Base-by-base conservation (phyloP, 2,113 vertebrate species). In the Coregonus clupeaformis region DNA sequence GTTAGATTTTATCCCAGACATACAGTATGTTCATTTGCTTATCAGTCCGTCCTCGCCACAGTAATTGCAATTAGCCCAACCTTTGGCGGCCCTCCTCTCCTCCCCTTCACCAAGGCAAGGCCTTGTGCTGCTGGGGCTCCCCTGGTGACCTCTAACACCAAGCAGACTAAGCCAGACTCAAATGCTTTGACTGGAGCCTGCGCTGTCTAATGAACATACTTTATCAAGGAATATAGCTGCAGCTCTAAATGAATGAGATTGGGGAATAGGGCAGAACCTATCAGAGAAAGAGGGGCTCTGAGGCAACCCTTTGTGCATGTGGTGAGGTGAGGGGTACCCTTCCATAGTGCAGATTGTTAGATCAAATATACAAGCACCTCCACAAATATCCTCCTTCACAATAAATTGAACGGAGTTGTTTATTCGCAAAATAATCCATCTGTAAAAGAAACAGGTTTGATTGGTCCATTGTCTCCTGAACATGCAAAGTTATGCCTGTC, bases 401-500 rank as follows among this genome's bases (percentile, higher is more conserved):
- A 49, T 4, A 16, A 16, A 18, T 42, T 9, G 2, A 1, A 14
- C 14, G 9, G 12, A 18, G 3, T 49, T 49, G 12, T 52, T 52
- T 52, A 42, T 14, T 6, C 11, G 3, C 22, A 71, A 55, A 55
- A 30, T 16, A 71, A 29, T 55, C 55, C 27, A 55, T 18, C 49
- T 52, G 16, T 52, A 49, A 49, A 49, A 49, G 13, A 49, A 49
- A 16, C n/a, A 14, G 27, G 69, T 18, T 55, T 47, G 55, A 24
- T 36, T 32, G 55, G 12, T 29, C 60, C 45, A 16, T 47, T n/a
- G 52, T 69, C 29, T 74, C 71, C 65, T 74, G 27, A 18, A 74
- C 59, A 79, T 83, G 81, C 27, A 71, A 79, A 84, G 81, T 12
- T 64, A 86, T 83, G 74, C 74, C 52, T 4, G 12, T 71, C 66